These are phyloP conservation scores for Nylanderia fulva DNA, from an alignment of 1,140 invertebrate species.

Conservation along the genomic window DNA sequence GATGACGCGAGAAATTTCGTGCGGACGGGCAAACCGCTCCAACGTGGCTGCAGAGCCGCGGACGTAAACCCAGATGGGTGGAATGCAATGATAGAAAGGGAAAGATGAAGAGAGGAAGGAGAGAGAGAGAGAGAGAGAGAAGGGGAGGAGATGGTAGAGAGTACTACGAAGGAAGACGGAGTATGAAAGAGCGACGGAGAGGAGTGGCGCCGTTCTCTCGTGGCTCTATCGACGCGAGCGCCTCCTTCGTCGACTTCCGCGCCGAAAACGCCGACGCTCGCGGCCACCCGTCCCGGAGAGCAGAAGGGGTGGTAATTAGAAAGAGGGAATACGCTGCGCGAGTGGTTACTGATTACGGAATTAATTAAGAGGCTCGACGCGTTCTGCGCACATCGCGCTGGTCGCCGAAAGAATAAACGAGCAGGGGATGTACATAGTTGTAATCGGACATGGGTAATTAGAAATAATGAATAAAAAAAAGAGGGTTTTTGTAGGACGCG, in stretches of 20 bases:
- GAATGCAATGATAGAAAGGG: slow-evolving; percentile 35
- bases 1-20: slow-evolving; percentile 7
- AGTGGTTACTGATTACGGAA: slow-evolving; percentile 54
- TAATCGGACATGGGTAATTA: too few species aligned
- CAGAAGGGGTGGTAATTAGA: slow-evolving; percentile 12
- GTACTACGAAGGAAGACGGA: slow-evolving; percentile 49
- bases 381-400: neutral
- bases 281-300: neutral
- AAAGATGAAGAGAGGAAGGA: slow-evolving; percentile 4
- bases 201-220: slow-evolving; percentile 76
- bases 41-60: slow-evolving; percentile 66
- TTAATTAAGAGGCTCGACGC: slow-evolving; percentile 57
- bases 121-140: neutral
- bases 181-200: slow-evolving; percentile 59
- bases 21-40: slow-evolving; percentile 7
- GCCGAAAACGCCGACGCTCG: slow-evolving; percentile 71
- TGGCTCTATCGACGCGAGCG: slow-evolving; percentile 82
- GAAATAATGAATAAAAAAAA: neutral
- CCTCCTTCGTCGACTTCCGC: slow-evolving; percentile 77
- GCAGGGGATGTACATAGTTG: neutral
- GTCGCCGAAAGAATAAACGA: neutral
- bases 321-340: slow-evolving; percentile 40
- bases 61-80: slow-evolving; percentile 62
- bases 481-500: neutral
- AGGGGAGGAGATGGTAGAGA: slow-evolving; percentile 12